Evolutionary conservation across 1,140 invertebrate genomes (phyloP), one percentile per base, ranked within the genome.

Genomic region (Bombus confusus): DNA sequence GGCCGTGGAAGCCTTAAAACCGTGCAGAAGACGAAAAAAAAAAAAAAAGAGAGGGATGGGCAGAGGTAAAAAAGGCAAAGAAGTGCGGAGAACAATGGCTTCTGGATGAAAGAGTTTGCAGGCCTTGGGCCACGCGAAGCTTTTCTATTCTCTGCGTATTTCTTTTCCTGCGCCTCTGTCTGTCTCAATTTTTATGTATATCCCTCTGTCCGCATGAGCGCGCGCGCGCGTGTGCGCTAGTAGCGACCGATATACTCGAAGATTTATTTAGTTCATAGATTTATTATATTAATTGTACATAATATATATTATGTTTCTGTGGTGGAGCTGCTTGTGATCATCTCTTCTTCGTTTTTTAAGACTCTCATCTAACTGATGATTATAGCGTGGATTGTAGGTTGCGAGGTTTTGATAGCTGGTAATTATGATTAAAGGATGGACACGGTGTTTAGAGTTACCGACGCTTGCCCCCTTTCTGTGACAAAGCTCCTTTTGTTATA

Each of bases 41-140:
- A 66, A 69, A 69, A 28, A 59, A 28, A 59, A 12, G 1, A 64
- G 39, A 4, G 64, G 37, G 41, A 66, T 18, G 2, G 37, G 37
- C 12, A 9, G 75, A 15, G 39, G 39, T 10, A 31, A 62, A 68
- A 73, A 71, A 85, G 34, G 62, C 69, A 52, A 83, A 85, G 75
- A 69, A 88, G 39, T 71, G 47, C 31, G 68, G 84, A 83, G 84
- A 87, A 87, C 79, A 91, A 86, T 81, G 69, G 57, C 69, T 74
- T 68, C 73, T 74, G 68, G 77, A 90, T 87, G 88, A 91, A 87
- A 91, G 90, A 85, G 85, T 91, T 81, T 85, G 74, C 43, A 83
- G 57, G 85, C 90, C 82, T 69, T 66, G 80, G 85, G 88, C 87
- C 47, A 74, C 43, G 64, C 39, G 15, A 62, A 74, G 66, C 57